phyloP scores from a whole-genome alignment of 2,113 vertebrate genomes.

The Abramis brama region DNA sequence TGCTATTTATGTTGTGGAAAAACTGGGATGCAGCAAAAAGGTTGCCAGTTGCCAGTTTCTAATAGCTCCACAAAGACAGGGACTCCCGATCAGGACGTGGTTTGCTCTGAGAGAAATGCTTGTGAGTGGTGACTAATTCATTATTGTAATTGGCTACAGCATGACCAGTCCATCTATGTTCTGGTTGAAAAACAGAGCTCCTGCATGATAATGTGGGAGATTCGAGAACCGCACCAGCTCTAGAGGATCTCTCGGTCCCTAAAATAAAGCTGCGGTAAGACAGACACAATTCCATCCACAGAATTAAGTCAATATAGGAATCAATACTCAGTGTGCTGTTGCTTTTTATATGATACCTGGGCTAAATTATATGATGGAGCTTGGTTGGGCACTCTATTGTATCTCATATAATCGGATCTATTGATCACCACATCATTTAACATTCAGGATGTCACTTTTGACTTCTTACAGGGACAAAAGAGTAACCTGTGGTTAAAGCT shows the following conservation, averaged over 20 bases:
- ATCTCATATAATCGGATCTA: neutral
- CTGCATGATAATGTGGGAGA: constrained; percentile 40
- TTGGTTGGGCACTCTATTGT: neutral
- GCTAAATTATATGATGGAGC: neutral
- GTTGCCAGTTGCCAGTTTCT: neutral
- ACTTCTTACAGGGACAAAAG: neutral
- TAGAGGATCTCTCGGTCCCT: neutral
- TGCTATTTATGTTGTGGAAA: constrained; percentile 15
- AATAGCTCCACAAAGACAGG: neutral
- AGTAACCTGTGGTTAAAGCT: neutral
- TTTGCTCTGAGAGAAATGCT: neutral
- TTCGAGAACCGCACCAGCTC: neutral
- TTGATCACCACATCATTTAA: neutral
- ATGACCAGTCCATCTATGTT: constrained; percentile 7
- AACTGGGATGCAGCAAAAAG: neutral
- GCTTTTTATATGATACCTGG: neutral
- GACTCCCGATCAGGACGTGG: neutral
- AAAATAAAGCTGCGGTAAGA: neutral
- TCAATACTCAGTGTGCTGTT: constrained; percentile 15
- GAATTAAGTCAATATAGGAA: neutral
- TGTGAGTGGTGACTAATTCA: constrained; percentile 38
- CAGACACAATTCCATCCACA: neutral
- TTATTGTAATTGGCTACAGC: constrained; percentile 29
- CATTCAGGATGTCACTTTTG: neutral
- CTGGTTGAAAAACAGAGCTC: neutral